These are phyloP conservation scores for Pogonomyrmex barbatus DNA, from an alignment of 1,140 invertebrate species.

Conservation along the genomic window DNA sequence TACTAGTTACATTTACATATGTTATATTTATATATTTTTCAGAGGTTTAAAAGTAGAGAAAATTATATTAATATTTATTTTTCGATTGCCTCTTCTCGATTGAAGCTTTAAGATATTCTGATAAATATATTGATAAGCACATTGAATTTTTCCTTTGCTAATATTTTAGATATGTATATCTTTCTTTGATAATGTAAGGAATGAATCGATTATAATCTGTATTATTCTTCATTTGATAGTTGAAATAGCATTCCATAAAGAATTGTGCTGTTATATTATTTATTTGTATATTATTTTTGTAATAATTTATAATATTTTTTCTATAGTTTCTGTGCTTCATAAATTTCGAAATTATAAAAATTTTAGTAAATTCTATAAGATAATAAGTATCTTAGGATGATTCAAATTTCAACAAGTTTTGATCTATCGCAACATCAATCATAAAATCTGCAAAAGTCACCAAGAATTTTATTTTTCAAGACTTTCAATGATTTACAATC, in stretches of 20 bases:
- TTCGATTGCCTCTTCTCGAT: neutral
- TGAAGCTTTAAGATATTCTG: too few relatives aligned
- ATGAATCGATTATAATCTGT: constrained; percentile 12
- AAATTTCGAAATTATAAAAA: neutral
- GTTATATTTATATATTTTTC: constrained; percentile 13
- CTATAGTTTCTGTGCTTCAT: neutral
- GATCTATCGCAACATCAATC: neutral
- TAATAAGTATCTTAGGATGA: neutral
- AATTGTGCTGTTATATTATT: neutral
- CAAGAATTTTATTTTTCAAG: neutral
- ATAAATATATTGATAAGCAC: neutral
- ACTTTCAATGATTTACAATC: neutral
- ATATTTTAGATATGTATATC: constrained; percentile 3
- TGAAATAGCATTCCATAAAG: constrained; percentile 15
- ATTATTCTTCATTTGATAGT: neutral
- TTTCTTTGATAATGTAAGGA: constrained; percentile 23
- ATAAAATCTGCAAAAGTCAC: neutral
- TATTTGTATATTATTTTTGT: neutral
- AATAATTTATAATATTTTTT: neutral
- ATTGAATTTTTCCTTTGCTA: constrained; percentile 18
- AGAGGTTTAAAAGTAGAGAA: constrained; percentile 34
- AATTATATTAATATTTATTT: constrained; percentile 13
- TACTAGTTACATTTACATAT: constrained; percentile 3
- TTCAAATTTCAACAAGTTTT: neutral
- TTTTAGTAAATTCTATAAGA: neutral